These are phyloP conservation scores for Caenorhabditis sp. DNA, from an alignment of 2,888 invertebrate genomes.

Conservation along the genomic window DNA sequence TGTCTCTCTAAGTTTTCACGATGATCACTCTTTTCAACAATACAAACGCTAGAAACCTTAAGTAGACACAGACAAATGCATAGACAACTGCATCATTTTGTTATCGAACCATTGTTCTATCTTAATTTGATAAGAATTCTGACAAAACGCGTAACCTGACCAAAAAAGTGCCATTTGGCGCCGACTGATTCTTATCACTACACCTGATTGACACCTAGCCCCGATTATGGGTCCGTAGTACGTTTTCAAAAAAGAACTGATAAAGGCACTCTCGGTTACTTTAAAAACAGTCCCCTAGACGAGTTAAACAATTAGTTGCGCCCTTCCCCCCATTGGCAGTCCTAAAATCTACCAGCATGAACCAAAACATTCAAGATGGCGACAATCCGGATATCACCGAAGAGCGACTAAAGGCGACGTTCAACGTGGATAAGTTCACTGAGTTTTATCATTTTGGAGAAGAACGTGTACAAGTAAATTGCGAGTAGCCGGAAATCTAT, in stretches of 20 bases:
- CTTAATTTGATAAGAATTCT: background rate
- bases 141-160: background rate
- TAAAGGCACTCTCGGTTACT: background rate
- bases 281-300: conserved; percentile 11
- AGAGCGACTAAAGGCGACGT: conserved; percentile 68
- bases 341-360: no score
- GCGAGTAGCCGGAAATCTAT: background rate
- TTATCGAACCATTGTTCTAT: conserved; percentile 16
- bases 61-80: background rate
- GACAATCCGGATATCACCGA: conserved; percentile 74
- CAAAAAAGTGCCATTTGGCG: conserved; percentile 15
- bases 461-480: conserved; percentile 22
- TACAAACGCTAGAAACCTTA: background rate
- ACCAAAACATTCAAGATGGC: conserved; percentile 57
- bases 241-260: background rate
- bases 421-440: conserved; percentile 66
- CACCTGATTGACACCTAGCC: conserved; percentile 9
- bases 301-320: no score
- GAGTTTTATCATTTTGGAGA: conserved; percentile 66
- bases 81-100: background rate
- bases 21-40: background rate
- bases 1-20: no score
- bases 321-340: no score
- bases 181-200: background rate
- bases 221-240: conserved; percentile 10